Conservation (phyloP, 2,888 invertebrate species). For the Resseliella maxima region DNA sequence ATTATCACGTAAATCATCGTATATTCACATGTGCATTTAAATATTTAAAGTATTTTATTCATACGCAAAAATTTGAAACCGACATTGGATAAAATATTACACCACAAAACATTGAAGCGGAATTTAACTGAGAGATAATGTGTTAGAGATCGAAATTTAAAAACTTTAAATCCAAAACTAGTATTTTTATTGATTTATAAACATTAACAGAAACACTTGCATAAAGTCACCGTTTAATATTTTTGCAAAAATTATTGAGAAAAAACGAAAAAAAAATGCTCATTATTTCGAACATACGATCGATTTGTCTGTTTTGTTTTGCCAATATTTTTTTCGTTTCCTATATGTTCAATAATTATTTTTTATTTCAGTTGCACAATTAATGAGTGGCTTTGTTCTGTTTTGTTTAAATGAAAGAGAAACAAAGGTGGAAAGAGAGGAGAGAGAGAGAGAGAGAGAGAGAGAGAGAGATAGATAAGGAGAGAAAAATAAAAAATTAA, state of each 20-base stretch:
- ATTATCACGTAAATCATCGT: background rate
- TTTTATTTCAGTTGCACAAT: background rate
- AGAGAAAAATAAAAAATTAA: too few species aligned
- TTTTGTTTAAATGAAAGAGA: background rate
- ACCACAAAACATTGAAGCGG: too few species aligned
- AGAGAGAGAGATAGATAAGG: too few species aligned
- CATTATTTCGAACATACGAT: background rate
- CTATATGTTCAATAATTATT: background rate
- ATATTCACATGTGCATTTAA: too few species aligned
- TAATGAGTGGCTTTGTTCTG: background rate
- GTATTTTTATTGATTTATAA: too few species aligned
- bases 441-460: too few species aligned
- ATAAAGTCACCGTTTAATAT: background rate
- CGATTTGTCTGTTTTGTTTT: background rate
- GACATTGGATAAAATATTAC: too few species aligned
- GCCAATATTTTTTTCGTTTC: background rate
- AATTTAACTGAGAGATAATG: too few species aligned
- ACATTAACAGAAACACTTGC: constrained; percentile 39
- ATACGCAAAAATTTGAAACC: too few species aligned
- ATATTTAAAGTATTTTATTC: too few species aligned
- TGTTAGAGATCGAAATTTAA: background rate
- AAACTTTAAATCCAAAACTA: too few species aligned
- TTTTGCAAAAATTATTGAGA: background rate
- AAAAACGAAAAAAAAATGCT: background rate
- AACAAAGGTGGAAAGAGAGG: too few species aligned